Evolutionary conservation across 1,140 invertebrate genomes (phyloP).

Genomic region (Cotesia chilonis): DNA sequence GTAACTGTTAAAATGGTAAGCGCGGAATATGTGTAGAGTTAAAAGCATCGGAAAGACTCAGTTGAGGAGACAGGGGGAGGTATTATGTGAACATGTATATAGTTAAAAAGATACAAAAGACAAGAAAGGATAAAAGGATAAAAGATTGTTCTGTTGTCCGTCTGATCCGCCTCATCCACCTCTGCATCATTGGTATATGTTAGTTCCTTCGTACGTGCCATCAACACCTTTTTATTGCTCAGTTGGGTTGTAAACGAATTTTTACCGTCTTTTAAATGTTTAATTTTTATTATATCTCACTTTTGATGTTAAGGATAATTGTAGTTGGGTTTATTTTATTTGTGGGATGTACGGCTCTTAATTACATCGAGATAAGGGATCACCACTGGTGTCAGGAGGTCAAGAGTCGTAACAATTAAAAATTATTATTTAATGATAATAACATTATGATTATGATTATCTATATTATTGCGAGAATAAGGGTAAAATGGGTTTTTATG

Average conservation of each 20-base stretch:
- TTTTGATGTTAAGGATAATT: slow-evolving; percentile 11
- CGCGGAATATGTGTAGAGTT: no score
- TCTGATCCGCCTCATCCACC: background rate
- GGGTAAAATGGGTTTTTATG: no score
- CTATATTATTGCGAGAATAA: no score
- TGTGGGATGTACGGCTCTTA: no score
- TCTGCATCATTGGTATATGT: background rate
- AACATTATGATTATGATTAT: no score
- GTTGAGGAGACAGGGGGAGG: no score
- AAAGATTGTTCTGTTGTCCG: slow-evolving; percentile 2
- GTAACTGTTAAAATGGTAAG: no score
- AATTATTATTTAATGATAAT: no score
- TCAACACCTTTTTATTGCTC: slow-evolving; percentile 41
- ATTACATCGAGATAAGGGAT: no score
- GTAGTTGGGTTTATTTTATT: slow-evolving; percentile 2
- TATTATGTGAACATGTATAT: background rate
- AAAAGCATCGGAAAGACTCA: no score
- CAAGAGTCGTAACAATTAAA: no score
- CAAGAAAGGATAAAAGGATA: slow-evolving; percentile 3
- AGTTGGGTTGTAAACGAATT: slow-evolving; percentile 34
- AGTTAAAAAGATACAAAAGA: background rate
- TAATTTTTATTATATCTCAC: slow-evolving; percentile 17
- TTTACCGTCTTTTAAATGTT: slow-evolving; percentile 1
- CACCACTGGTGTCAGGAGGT: no score
- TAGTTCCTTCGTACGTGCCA: slow-evolving; percentile 20